These are phyloP conservation scores for Pluvianellus socialis DNA, from an alignment of 2,113 vertebrate genomes.

Conservation along the genomic window DNA sequence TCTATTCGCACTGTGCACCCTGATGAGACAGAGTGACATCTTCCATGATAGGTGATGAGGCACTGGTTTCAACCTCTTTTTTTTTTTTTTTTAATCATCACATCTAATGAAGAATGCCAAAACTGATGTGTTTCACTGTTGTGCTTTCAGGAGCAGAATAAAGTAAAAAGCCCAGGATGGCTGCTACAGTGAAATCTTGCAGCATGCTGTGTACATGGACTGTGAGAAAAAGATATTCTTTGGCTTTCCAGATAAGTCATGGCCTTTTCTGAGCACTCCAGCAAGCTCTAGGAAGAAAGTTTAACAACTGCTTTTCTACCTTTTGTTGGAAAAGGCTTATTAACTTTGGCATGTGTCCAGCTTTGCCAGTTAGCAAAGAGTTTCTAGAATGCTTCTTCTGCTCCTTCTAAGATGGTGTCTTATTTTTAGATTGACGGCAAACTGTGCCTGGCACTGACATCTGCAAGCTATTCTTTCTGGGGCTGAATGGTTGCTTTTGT, in stretches of 20 bases:
- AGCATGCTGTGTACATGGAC: background rate
- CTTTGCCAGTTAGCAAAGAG: background rate
- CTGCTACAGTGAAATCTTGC: background rate
- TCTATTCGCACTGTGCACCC: background rate
- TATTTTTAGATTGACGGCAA: constrained; percentile 55
- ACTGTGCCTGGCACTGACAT: constrained; percentile 53
- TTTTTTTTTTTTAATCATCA: background rate
- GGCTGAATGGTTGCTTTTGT: constrained; percentile 54
- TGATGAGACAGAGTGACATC: constrained; percentile 50
- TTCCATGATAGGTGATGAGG: constrained; percentile 33
- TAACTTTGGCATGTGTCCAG: background rate
- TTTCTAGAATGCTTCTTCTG: constrained; percentile 27
- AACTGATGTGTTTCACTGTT: constrained; percentile 15
- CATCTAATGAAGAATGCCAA: constrained; percentile 10
- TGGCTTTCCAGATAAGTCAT: background rate
- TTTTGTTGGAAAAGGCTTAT: background rate
- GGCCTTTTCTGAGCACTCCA: background rate
- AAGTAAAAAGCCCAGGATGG: background rate
- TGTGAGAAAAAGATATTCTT: background rate
- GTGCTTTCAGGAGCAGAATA: background rate
- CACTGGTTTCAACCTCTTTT: background rate
- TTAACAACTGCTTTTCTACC: background rate
- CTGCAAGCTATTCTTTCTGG: constrained; percentile 48
- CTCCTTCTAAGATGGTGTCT: background rate
- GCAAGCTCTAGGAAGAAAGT: background rate